Conservation (phyloP, 2,888 invertebrate genomes). For the Athrips mouffetella region DNA sequence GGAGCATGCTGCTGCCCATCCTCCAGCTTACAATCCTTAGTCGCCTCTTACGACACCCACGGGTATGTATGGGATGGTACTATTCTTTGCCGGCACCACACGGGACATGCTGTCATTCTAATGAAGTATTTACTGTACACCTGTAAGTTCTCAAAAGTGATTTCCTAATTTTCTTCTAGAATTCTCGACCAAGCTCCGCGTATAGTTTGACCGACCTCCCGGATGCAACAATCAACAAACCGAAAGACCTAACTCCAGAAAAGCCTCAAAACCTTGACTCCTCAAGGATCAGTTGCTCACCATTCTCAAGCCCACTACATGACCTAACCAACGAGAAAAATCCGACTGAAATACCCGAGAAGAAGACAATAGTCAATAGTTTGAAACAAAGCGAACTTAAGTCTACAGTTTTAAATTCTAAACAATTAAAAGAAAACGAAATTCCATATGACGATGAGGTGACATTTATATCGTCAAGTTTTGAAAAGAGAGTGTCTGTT, state of each 20-base stretch:
- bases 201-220: slow-evolving; percentile 36
- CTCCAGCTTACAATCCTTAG: too few species aligned
- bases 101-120: too few species aligned
- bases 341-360: neutral
- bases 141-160: too few species aligned
- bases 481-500: too few species aligned
- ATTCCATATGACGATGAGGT: slow-evolving; percentile 15
- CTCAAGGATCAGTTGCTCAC: slow-evolving; percentile 54
- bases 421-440: neutral
- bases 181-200: slow-evolving; percentile 31
- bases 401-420: neutral
- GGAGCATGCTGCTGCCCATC: too few species aligned
- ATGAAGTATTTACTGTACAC: too few species aligned
- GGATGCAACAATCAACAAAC: slow-evolving; percentile 22
- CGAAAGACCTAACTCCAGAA: slow-evolving; percentile 26
- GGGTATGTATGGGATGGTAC: too few species aligned
- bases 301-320: slow-evolving; percentile 52
- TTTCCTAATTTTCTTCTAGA: slow-evolving; percentile 21
- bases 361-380: neutral
- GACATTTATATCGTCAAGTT: slow-evolving; percentile 7
- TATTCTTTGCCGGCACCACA: too few species aligned
- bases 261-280: slow-evolving; percentile 30
- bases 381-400: neutral
- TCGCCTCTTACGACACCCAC: too few species aligned
- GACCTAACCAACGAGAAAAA: slow-evolving; percentile 42